Percentiles rank a stretch among this genome's conserved stretches.
phyloP scores from a whole-genome alignment of 2,113 vertebrate species.

The Pterocles burchelli region DNA sequence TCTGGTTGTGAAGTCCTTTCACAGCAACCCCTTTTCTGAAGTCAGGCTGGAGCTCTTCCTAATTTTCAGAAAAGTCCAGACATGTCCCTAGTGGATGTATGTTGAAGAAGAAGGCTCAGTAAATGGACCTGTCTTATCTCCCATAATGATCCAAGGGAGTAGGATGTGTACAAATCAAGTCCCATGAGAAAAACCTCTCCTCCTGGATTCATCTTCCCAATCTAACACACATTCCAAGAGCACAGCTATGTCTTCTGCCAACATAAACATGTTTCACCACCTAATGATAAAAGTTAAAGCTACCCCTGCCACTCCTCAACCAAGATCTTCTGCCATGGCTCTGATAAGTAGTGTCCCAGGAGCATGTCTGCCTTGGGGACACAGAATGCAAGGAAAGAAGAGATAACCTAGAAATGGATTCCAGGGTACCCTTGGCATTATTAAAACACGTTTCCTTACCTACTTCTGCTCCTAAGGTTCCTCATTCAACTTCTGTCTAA shows the following conservation, averaged over 20 bases:
- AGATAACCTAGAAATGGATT: not conserved
- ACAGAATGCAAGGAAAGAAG: not conserved
- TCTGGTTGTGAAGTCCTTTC: not conserved
- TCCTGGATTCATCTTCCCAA: not conserved
- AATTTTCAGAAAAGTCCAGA: not conserved
- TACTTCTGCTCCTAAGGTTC: not conserved
- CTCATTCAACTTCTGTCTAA: not conserved
- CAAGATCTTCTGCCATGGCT: not conserved
- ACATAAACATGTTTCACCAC: not conserved
- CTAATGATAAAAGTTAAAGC: not conserved
- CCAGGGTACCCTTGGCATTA: not conserved
- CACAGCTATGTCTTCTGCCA: not conserved
- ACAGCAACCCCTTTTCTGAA: not conserved
- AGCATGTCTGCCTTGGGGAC: not conserved
- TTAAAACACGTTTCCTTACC: not conserved
- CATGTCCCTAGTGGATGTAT: not conserved
- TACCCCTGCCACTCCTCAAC: not conserved
- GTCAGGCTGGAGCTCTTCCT: not conserved
- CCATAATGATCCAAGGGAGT: not conserved
- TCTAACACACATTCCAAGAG: not conserved
- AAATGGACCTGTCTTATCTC: not conserved
- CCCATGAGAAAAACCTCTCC: not conserved
- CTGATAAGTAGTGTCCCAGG: not conserved
- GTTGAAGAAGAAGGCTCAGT: not conserved
- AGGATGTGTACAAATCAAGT: not conserved